Evolutionary conservation across 2,113 vertebrate genomes (phyloP).

Genomic region (Ramphastos sulfuratus): DNA sequence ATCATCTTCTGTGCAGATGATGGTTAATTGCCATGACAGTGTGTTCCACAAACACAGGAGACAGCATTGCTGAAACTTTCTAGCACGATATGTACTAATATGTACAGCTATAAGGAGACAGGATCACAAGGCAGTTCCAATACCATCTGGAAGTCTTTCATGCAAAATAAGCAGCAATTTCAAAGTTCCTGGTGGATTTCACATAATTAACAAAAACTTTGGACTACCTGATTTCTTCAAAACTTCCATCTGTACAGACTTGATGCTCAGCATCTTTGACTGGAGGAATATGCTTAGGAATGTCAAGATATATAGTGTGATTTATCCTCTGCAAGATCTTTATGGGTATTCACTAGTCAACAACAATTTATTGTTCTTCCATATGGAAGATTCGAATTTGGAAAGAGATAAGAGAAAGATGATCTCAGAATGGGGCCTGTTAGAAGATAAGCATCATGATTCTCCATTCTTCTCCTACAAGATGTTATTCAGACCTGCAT

Average conservation of each 20-base stretch:
- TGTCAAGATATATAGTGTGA: conserved; percentile 25
- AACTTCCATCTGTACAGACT: not conserved
- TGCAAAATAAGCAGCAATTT: not conserved
- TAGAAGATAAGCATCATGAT: conserved; percentile 40
- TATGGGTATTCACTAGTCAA: conserved; percentile 19
- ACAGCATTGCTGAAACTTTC: not conserved
- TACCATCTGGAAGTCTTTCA: not conserved
- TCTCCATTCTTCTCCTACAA: not conserved
- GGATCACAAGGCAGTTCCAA: not conserved
- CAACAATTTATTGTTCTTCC: conserved; percentile 51
- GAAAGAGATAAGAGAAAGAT: conserved; percentile 48
- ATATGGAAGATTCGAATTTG: conserved; percentile 35
- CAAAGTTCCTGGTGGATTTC: not conserved
- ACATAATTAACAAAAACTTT: not conserved
- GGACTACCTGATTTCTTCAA: not conserved
- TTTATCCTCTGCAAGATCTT: conserved; percentile 25
- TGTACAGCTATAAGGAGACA: not conserved
- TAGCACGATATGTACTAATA: rapidly evolving
- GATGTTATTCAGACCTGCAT: conserved; percentile 1
- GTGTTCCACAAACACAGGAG: not conserved
- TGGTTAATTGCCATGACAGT: not conserved
- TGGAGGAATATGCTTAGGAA: not conserved
- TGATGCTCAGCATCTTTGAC: not conserved
- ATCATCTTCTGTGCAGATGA: not conserved
- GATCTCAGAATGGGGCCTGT: conserved; percentile 11